Conservation (phyloP, 2,113 vertebrate species). For the Aspiorhynchus laticeps region DNA sequence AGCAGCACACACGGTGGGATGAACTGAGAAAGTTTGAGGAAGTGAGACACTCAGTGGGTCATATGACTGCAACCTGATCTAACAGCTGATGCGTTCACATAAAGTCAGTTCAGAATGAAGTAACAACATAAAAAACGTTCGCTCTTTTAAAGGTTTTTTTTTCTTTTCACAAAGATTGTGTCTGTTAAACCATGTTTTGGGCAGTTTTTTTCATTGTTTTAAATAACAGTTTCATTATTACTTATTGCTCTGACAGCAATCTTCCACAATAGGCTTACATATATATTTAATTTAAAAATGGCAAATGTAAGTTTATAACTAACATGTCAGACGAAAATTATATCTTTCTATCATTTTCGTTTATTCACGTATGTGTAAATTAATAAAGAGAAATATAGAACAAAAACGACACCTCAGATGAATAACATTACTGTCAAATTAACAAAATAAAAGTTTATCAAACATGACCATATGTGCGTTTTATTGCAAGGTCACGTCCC, state of each 20-base stretch:
- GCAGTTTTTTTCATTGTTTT: not conserved
- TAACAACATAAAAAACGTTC: not conserved
- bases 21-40: constrained; percentile 50
- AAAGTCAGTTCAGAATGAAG: not conserved
- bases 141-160: not conserved
- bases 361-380: not conserved
- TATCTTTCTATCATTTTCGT: not conserved
- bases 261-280: too few species aligned
- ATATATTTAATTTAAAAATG: not conserved
- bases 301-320: not conserved
- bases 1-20: constrained; percentile 22
- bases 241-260: not conserved
- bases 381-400: not conserved
- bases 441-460: not conserved
- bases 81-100: not conserved
- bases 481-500: not conserved
- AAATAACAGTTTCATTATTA: not conserved
- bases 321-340: not conserved
- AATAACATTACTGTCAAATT: not conserved
- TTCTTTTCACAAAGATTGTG: too few species aligned
- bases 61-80: constrained; percentile 58
- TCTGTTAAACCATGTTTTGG: not conserved
- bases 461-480: not conserved
- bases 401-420: too few species aligned
- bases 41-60: constrained; percentile 45